Base-by-base conservation (phyloP, 2,888 invertebrate genomes). In the Acronicta leporina region DNA sequence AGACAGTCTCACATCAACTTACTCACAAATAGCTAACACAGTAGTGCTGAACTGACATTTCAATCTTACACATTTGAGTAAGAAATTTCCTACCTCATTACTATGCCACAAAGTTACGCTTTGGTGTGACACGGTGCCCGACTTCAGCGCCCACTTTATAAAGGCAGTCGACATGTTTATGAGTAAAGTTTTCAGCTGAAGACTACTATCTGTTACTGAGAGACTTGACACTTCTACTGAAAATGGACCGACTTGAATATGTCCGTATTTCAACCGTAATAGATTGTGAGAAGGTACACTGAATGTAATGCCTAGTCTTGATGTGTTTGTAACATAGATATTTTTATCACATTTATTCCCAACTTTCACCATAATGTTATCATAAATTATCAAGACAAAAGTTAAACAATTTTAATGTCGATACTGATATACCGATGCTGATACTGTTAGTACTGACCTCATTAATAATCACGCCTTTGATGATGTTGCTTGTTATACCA, bases 111-210 rank as follows among this genome's bases (percentile, higher is more conserved):
- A 41, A 11, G 43, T 53, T 63, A 70, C 65, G 14, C 46, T 58
- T 53, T 73, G 74, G 77, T 84, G 84, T 83, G 59, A 81, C 49
- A 67, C 49, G 27, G 52, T 43, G 71, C 68, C 72, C 41, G 41
- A 75, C 78, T 79, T 77, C 59, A 71, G 61, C 62, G 73, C 77
- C 79, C 77, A 86, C 86, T 87, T 85, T 84, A 85, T 85, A 85
- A 85, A 80, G 82, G 78, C 75, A 76, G 71, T 63, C 73, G 86
- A 84, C 84, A 86, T 87, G 86, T 89, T 89, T 90, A 90, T 87
- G 88, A 87, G 83, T 57, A 82, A 90, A 90, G 84, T 90, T 89
- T 83, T 77, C 73, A 75, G 80, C 79, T 81, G 81, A 79, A 77
- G 80, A 80, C 81, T 81, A 81, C 83, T 82, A 85, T 86, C 83